These are phyloP conservation scores for Orthonyx spaldingii DNA, from an alignment of 2,113 vertebrate genomes.

Conservation along the genomic window DNA sequence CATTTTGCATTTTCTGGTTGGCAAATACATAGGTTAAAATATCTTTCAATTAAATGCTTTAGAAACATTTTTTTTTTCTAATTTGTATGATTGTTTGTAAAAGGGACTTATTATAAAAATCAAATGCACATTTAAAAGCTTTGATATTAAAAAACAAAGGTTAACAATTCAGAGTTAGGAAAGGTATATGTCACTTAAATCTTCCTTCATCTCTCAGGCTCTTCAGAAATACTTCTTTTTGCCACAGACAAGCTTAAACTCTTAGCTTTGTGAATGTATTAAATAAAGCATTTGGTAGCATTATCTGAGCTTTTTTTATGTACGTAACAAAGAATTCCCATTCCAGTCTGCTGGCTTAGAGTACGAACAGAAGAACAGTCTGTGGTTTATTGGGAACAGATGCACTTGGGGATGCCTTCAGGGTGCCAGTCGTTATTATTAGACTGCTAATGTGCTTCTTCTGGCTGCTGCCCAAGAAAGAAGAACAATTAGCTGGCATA, in stretches of 20 bases:
- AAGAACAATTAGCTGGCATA: slow-evolving; percentile 91
- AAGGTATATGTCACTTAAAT: background rate
- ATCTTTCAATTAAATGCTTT: background rate
- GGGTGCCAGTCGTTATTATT: slow-evolving; percentile 86
- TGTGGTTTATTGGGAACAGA: slow-evolving; percentile 87
- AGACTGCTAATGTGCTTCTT: slow-evolving; percentile 83
- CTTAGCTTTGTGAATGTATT: slow-evolving; percentile 71
- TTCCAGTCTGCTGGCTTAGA: slow-evolving; percentile 78
- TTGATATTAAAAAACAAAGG: background rate
- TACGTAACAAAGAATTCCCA: slow-evolving; percentile 84
- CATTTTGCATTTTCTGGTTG: slow-evolving; percentile 7
- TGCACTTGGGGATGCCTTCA: slow-evolving; percentile 84
- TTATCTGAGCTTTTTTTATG: slow-evolving; percentile 79
- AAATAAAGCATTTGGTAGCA: slow-evolving; percentile 77
- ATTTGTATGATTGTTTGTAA: background rate
- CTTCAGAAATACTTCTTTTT: slow-evolving; percentile 49
- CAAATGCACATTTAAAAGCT: background rate
- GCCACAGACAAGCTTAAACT: slow-evolving; percentile 64
- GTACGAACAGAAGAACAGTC: slow-evolving; percentile 81
- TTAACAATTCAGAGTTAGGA: background rate
- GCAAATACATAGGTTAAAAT: slow-evolving; percentile 13
- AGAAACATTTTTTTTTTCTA: background rate
- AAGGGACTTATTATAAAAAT: background rate
- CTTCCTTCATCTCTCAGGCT: slow-evolving; percentile 46
- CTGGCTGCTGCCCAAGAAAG: slow-evolving; percentile 87